Evolutionary conservation across 2,888 invertebrate genomes (phyloP).

Genomic region (Miltochrista miniata): DNA sequence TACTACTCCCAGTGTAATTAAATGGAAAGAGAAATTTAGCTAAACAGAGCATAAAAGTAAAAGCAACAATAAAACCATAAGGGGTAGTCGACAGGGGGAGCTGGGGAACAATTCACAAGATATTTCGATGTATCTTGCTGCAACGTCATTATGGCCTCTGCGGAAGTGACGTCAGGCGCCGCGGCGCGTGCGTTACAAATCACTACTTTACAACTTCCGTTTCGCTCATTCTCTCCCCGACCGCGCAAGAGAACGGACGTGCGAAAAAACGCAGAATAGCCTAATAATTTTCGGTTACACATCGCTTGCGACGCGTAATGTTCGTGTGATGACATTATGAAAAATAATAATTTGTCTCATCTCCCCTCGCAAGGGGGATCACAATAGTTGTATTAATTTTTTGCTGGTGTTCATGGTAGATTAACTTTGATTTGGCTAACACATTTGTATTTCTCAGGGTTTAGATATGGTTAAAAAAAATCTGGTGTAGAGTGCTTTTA

Average conservation of each 20-base stretch:
- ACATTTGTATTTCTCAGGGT: not conserved
- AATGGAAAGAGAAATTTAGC: conserved; percentile 73
- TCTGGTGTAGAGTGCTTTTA: no score
- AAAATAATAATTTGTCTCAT: conserved; percentile 79
- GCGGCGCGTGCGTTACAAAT: conserved; percentile 84
- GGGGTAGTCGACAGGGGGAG: conserved; percentile 51
- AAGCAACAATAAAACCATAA: conserved; percentile 59
- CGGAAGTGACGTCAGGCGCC: conserved; percentile 78
- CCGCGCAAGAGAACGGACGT: conserved; percentile 60
- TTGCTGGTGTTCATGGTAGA: conserved; percentile 45
- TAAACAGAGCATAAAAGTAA: conserved; percentile 78
- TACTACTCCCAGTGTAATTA: conserved; percentile 66
- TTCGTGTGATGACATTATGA: conserved; percentile 78
- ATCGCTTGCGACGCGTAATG: conserved; percentile 66
- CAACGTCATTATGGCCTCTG: conserved; percentile 71
- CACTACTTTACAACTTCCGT: conserved; percentile 84
- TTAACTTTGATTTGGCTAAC: conserved; percentile 30
- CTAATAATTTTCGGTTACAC: conserved; percentile 77
- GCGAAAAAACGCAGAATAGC: conserved; percentile 57
- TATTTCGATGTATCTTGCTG: conserved; percentile 46
- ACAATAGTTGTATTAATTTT: conserved; percentile 55
- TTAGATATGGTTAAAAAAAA: no score
- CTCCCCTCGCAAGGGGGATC: conserved; percentile 55
- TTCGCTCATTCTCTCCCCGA: conserved; percentile 60
- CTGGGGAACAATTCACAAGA: conserved; percentile 47